Conservation (phyloP, 2,888 invertebrate genomes). For the Achlya flavicornis region DNA sequence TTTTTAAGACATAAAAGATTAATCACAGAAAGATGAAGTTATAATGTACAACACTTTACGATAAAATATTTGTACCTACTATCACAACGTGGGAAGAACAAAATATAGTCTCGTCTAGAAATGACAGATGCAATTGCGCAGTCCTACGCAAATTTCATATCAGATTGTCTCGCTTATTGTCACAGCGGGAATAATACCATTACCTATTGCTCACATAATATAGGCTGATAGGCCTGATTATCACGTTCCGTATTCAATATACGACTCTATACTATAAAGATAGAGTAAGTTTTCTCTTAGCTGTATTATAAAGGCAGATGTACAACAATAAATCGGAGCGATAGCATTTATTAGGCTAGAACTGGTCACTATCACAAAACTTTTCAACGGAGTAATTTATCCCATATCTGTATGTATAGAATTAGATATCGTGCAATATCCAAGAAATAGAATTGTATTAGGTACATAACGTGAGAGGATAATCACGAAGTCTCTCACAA, state of each 20-base stretch:
- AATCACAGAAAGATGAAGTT: too few species aligned
- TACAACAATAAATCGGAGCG: background rate
- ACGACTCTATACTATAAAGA: background rate
- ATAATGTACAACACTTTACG: background rate
- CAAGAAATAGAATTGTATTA: too few species aligned
- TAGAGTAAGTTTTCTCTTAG: background rate
- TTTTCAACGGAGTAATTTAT: background rate
- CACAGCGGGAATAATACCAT: slow-evolving; percentile 30
- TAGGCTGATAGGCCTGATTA: background rate
- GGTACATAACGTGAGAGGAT: background rate
- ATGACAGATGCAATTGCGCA: slow-evolving; percentile 35
- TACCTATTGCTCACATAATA: slow-evolving; percentile 14
- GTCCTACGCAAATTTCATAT: slow-evolving; percentile 41
- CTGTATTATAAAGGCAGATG: background rate
- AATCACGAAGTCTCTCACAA: background rate
- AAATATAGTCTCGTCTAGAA: slow-evolving; percentile 30
- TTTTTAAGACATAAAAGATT: too few species aligned
- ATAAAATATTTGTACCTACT: too few species aligned
- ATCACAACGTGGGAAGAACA: slow-evolving; percentile 14
- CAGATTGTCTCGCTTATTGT: slow-evolving; percentile 43
- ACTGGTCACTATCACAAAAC: background rate
- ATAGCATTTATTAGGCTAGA: background rate
- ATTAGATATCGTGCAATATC: too few species aligned
- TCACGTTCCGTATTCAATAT: background rate
- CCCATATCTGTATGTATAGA: too few species aligned